Conservation (phyloP, 1,140 invertebrate species). For the Caenorhabditis tropicalis region DNA sequence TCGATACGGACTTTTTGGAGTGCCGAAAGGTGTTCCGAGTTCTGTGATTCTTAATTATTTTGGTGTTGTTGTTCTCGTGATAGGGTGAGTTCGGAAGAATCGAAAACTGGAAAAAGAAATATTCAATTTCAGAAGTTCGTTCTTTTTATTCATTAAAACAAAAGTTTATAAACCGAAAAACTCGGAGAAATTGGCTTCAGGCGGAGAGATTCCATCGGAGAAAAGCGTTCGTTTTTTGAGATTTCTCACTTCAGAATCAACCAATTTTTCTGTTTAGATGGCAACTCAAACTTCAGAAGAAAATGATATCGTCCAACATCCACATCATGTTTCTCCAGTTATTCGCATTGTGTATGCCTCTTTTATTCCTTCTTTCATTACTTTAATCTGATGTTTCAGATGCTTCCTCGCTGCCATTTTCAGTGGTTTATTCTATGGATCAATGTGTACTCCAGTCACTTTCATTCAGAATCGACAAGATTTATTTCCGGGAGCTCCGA, state of each 20-base stretch:
- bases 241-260: neutral
- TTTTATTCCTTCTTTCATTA: neutral
- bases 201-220: neutral
- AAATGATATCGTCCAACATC: neutral
- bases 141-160: slow-evolving; percentile 20
- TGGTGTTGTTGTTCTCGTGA: neutral
- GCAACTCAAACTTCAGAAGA: slow-evolving; percentile 5
- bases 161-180: neutral
- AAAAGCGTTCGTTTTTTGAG: neutral
- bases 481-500: slow-evolving; percentile 32
- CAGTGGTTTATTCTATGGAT: slow-evolving; percentile 29
- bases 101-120: neutral
- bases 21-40: slow-evolving; percentile 22
- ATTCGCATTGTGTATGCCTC: neutral
- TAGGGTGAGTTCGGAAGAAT: neutral
- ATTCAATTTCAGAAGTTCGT: neutral
- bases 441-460: slow-evolving; percentile 56
- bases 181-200: neutral
- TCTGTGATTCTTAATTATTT: slow-evolving; percentile 31
- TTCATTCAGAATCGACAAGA: slow-evolving; percentile 55
- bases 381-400: slow-evolving; percentile 40
- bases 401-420: slow-evolving; percentile 48
- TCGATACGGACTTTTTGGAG: slow-evolving; percentile 18
- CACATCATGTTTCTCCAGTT: neutral
- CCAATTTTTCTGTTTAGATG: neutral